Evolutionary conservation across 2,888 invertebrate genomes (phyloP).

Genomic region (Eupithecia abbreviata): DNA sequence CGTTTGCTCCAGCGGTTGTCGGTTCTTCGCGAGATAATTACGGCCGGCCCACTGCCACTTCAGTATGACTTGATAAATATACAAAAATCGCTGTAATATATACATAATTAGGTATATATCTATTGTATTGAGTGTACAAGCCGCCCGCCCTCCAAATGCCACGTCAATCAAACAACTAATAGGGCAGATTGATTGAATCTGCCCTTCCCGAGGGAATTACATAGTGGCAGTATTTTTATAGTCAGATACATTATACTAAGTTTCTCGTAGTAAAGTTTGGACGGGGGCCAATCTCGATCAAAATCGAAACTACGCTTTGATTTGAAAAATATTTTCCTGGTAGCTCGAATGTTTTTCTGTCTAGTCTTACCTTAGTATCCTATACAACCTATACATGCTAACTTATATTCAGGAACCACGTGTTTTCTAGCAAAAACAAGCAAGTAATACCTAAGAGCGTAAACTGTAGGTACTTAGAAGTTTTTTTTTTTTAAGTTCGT

Average conservation of each 20-base stretch:
- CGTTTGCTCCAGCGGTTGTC: too few species aligned
- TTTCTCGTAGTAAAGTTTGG: neutral
- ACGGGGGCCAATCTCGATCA: neutral
- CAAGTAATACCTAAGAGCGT: neutral
- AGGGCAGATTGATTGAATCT: conserved; percentile 71
- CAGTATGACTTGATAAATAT: neutral
- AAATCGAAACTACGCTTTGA: neutral
- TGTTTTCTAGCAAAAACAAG: neutral
- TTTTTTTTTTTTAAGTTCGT: too few species aligned
- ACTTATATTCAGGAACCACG: too few species aligned
- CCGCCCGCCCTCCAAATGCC: conserved; percentile 43
- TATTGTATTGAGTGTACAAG: neutral
- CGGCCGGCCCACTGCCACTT: too few species aligned
- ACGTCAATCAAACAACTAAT: conserved; percentile 69
- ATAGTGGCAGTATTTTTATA: neutral
- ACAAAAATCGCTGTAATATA: neutral
- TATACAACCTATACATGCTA: too few species aligned
- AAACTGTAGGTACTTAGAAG: too few species aligned
- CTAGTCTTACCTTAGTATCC: too few species aligned
- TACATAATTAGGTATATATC: neutral
- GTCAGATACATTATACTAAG: neutral
- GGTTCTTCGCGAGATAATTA: too few species aligned
- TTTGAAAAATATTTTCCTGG: neutral
- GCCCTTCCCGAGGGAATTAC: conserved; percentile 56
- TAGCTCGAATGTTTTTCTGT: neutral